Conservation (phyloP, 2,888 invertebrate species). For the Meghimatium bilineatum region DNA sequence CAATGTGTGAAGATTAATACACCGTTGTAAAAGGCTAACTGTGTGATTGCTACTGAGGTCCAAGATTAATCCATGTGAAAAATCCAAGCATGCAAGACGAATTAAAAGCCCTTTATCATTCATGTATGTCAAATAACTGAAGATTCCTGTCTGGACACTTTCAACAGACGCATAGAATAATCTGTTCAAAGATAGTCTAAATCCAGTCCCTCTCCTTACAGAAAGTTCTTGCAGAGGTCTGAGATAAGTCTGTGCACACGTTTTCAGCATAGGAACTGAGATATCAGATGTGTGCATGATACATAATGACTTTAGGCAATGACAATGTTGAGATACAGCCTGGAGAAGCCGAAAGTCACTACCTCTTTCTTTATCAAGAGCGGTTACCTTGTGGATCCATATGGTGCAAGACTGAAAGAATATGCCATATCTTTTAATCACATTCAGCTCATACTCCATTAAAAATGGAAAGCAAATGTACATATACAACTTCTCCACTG, state of each 20-base stretch:
- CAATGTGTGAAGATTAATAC: slow-evolving; percentile 29
- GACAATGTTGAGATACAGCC: slow-evolving; percentile 41
- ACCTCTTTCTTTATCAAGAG: slow-evolving; percentile 28
- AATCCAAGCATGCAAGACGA: slow-evolving; percentile 40
- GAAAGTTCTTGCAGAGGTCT: slow-evolving; percentile 36
- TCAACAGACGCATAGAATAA: slow-evolving; percentile 50
- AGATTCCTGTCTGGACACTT: slow-evolving; percentile 25
- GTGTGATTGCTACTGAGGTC: slow-evolving; percentile 17
- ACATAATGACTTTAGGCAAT: slow-evolving; percentile 40
- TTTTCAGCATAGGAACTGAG: slow-evolving; percentile 31
- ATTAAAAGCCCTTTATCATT: slow-evolving; percentile 7
- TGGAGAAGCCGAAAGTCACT: slow-evolving; percentile 45
- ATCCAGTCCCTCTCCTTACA: background rate
- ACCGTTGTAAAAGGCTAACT: background rate
- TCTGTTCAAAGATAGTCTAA: slow-evolving; percentile 35
- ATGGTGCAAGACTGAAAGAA: slow-evolving; percentile 48
- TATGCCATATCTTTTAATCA: slow-evolving; percentile 47
- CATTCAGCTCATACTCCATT: slow-evolving; percentile 26
- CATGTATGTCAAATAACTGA: slow-evolving; percentile 13
- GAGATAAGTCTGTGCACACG: slow-evolving; percentile 36
- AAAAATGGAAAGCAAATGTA: slow-evolving; percentile 27
- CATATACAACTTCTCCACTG: slow-evolving; percentile 33
- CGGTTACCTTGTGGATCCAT: slow-evolving; percentile 45
- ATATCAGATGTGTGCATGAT: slow-evolving; percentile 50
- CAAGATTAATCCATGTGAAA: slow-evolving; percentile 49